phyloP scores from a whole-genome alignment of 2,113 vertebrate genomes.

The Noctilio leporinus region DNA sequence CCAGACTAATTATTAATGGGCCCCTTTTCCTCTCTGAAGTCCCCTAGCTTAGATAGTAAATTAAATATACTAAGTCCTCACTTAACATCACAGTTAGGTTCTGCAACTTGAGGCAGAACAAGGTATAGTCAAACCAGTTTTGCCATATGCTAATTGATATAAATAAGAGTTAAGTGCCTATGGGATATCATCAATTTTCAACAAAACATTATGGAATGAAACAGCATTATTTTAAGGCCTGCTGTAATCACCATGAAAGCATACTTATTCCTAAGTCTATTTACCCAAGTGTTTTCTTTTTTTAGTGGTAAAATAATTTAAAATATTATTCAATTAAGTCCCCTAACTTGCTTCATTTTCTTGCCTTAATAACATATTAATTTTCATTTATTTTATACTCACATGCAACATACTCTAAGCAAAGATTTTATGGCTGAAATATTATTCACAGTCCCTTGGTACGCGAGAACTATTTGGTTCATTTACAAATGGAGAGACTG shows the following conservation, averaged over 20 bases:
- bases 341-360: neutral
- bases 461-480: neutral
- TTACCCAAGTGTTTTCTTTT: neutral
- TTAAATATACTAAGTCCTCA: neutral
- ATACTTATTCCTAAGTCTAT: neutral
- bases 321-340: neutral
- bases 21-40: neutral
- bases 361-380: neutral
- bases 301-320: neutral
- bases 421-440: neutral
- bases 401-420: neutral
- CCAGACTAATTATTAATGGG: neutral
- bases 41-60: neutral
- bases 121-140: neutral
- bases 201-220: too few species aligned
- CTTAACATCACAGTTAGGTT: neutral
- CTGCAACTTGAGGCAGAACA: neutral
- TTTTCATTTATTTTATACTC: neutral
- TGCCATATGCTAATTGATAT: neutral
- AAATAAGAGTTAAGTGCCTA: neutral
- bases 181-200: neutral
- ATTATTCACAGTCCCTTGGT: neutral
- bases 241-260: neutral
- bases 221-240: neutral
- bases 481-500: neutral